Evolutionary conservation across 2,113 vertebrate genomes (phyloP), one percentile per base, ranked within the genome.

Genomic region (Psophia crepitans): DNA sequence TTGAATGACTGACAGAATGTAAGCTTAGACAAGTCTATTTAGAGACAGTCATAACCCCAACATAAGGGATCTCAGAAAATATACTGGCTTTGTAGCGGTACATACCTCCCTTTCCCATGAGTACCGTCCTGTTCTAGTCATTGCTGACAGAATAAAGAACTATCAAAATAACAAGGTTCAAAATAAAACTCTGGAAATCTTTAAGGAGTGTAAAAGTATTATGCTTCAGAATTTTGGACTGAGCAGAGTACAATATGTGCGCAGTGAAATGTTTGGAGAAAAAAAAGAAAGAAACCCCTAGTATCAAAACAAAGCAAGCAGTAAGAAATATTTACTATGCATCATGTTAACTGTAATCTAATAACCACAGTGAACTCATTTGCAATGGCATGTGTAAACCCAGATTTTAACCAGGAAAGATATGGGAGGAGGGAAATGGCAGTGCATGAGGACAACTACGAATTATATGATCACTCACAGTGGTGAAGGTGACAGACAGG

Each of bases 11-110:
- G 94, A 84, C 89, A 92, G 82, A 84, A 86, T 23, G 27, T 56
- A 75, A 92, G 54, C 75, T 94, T 86, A 90, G 79, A 89, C 41
- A 77, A 90, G 28, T 30, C 63, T 95, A 63, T 95, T 92, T 84
- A 86, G 79, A 93, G 71, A 54, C 20, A 81, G 41, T 49, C 37
- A 66, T 77, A 93, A 75, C 54, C 63, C 28, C 49, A 90, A 39
- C 60, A 58, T 33, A 84, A 92, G 58, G 22, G 28, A 96, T 73
- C 71, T 84, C 63, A 41, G 64, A 81, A 84, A 89, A 96, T 75
- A 75, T 4, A 57, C 58, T 54, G 41, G 65, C 39, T 77, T 83
- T 43, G 39, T 37, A 49, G 44, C 54, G 57, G 48, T 78, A 35
- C 0, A 0, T 89, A 65, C 13, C 24, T 66, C 68, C 60, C 27